Evolutionary conservation across 1,140 invertebrate species (phyloP).

Genomic region (Drosophila tristis): DNA sequence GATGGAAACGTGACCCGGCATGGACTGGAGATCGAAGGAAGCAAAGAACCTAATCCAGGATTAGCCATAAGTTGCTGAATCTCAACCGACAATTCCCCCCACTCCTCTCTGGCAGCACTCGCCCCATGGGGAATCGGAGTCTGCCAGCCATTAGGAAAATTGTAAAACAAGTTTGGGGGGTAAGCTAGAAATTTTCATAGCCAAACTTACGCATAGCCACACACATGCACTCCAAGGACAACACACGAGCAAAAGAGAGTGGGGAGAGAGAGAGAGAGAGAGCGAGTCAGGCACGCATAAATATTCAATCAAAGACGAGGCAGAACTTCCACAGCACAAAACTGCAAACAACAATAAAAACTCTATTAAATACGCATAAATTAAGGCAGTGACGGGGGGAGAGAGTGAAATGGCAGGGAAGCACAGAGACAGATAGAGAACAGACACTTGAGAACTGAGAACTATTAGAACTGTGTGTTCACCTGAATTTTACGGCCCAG

Average conservation of each 20-base stretch:
- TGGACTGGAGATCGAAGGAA: slow-evolving; percentile 6
- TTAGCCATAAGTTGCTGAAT: slow-evolving; percentile 27
- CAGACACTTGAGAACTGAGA: slow-evolving; percentile 52
- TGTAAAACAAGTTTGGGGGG: slow-evolving; percentile 53
- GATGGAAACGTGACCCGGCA: slow-evolving; percentile 48
- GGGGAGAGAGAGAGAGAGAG: background rate
- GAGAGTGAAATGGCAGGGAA: background rate
- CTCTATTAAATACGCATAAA: slow-evolving; percentile 82
- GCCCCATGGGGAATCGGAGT: slow-evolving; percentile 7
- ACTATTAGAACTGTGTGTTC: slow-evolving; percentile 40
- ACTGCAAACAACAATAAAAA: slow-evolving; percentile 82
- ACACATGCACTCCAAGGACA: slow-evolving; percentile 7
- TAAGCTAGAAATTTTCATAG: slow-evolving; percentile 45
- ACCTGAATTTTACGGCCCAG: slow-evolving; percentile 65
- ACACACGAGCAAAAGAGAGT: background rate
- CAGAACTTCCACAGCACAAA: slow-evolving; percentile 51
- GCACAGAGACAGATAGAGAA: slow-evolving; percentile 3
- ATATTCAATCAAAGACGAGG: slow-evolving; percentile 76
- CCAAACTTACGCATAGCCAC: slow-evolving; percentile 41
- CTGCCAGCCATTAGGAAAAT: slow-evolving; percentile 51
- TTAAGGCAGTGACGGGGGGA: slow-evolving; percentile 41
- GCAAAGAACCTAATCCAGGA: slow-evolving; percentile 28
- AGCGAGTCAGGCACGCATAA: slow-evolving; percentile 49
- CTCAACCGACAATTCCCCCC: slow-evolving; percentile 16
- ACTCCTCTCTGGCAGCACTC: background rate